Evolutionary conservation across 2,888 invertebrate genomes (phyloP), one percentile per base, ranked within the genome.

Genomic region (Drosophila mulleri): DNA sequence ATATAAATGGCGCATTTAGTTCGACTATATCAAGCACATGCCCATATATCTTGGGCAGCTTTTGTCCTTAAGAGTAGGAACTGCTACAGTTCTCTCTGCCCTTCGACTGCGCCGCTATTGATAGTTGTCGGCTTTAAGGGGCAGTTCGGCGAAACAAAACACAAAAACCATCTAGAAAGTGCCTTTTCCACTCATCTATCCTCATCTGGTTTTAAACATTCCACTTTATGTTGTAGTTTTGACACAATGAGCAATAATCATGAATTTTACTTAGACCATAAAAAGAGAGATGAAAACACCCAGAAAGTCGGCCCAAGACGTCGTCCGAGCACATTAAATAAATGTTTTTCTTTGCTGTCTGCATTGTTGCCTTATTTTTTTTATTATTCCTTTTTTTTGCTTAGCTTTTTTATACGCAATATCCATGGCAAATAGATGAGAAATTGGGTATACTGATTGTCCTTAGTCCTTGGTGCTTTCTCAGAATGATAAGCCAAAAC

Each of bases 1-100:
- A 88, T 90, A 88, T 89, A 90, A 90, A 88, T 88, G 87, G 90
- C 73, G 72, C 88, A 90, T 88, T 90, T 90, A 87, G 88, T 89
- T 81, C 72, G 88, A 90, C 90, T 89, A 90, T 87, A 90, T 89
- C 86, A 90, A 90, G 90, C 87, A 88, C 79, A 81, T 79, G 72
- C 70, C 78, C 81, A 83, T 86, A 85, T 82, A 89, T 88, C 88
- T 90, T 73, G 90, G 73, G 74, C 72, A 61, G 72, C 75, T 68
- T 75, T 76, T 71, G 72, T 77, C 77, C 77, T 79, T 79, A 68
- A 59, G 62, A 54, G 69, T 47, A 53, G 45, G 68, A 66, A 66
- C 67, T 48, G 47, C 41, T 47, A 58, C 63, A 63, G 57, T 70
- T 66, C 63, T 44, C 56, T 62, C 44, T 35, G 63, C 50, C 18